Evolutionary conservation across 2,888 invertebrate genomes (phyloP).

Genomic region (Tridacna gigas): DNA sequence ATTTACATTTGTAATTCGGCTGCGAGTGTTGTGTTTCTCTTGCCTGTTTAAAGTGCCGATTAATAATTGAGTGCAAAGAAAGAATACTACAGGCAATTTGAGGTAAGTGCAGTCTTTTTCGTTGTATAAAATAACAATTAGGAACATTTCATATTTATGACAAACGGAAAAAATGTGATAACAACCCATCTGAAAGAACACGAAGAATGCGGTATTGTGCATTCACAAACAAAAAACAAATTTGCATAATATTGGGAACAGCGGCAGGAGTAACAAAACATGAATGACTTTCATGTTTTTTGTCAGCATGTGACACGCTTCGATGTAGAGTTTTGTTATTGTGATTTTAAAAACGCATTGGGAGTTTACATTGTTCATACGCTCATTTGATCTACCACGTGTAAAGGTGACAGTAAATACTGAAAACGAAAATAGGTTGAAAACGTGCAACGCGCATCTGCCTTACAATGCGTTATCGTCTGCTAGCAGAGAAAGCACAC

Average conservation of each 20-base stretch:
- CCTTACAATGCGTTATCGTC: not conserved
- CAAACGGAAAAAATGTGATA: not conserved
- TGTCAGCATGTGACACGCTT: not conserved
- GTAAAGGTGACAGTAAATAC: not conserved
- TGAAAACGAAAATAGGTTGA: slow-evolving; percentile 5
- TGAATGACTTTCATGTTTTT: slow-evolving; percentile 6
- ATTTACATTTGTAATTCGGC: slow-evolving; percentile 81
- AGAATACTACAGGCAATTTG: slow-evolving; percentile 41
- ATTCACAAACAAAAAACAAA: slow-evolving; percentile 40
- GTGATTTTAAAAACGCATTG: no score
- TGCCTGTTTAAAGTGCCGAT: slow-evolving; percentile 54
- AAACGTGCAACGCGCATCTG: not conserved
- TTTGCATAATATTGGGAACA: slow-evolving; percentile 46
- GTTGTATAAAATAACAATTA: slow-evolving; percentile 1
- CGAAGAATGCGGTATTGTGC: slow-evolving; percentile 12
- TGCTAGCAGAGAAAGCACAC: no score
- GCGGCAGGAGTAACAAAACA: slow-evolving; percentile 5
- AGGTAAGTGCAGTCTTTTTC: slow-evolving; percentile 53
- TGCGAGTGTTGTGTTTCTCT: slow-evolving; percentile 78
- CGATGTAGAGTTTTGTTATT: not conserved
- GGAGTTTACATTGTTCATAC: not conserved
- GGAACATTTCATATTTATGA: not conserved
- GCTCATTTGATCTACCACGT: not conserved
- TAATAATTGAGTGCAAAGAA: slow-evolving; percentile 47
- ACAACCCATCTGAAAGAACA: not conserved